Conservation (phyloP, 2,888 invertebrate genomes). For the Rhaphigaster nebulosa region DNA sequence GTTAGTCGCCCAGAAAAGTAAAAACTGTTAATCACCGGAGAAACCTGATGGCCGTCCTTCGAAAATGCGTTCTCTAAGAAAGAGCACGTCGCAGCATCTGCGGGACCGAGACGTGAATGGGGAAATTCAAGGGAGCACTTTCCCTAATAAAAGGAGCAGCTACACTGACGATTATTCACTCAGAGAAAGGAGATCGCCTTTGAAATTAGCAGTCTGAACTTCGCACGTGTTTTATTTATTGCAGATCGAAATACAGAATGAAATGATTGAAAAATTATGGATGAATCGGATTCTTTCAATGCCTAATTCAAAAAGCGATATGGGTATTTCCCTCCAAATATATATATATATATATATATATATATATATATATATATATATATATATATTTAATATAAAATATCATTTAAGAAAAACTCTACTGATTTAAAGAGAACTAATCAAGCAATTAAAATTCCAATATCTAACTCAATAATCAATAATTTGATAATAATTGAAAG, state of each 20-base stretch:
- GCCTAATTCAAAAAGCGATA: background rate
- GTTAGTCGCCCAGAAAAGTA: background rate
- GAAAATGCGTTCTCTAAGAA: background rate
- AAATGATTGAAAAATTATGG: background rate
- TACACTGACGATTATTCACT: background rate
- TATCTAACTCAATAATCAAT: too few species aligned
- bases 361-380: too few species aligned
- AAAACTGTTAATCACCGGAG: conserved; percentile 9
- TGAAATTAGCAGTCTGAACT: background rate
- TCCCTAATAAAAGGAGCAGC: conserved; percentile 25
- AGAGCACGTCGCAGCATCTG: background rate
- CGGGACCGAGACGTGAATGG: background rate
- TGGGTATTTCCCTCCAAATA: too few species aligned
- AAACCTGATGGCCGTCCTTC: background rate
- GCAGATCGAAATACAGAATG: background rate
- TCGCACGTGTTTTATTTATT: background rate
- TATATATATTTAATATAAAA: too few species aligned
- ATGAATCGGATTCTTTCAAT: background rate
- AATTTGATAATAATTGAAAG: too few species aligned
- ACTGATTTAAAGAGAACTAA: background rate
- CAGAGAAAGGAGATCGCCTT: conserved; percentile 1
- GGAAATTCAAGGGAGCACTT: background rate
- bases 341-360: too few species aligned
- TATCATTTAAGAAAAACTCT: too few species aligned
- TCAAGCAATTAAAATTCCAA: background rate